Evolutionary conservation across 2,888 invertebrate genomes (phyloP), one percentile per base, ranked within the genome.

Genomic region (Drosophila parthenogenetica): DNA sequence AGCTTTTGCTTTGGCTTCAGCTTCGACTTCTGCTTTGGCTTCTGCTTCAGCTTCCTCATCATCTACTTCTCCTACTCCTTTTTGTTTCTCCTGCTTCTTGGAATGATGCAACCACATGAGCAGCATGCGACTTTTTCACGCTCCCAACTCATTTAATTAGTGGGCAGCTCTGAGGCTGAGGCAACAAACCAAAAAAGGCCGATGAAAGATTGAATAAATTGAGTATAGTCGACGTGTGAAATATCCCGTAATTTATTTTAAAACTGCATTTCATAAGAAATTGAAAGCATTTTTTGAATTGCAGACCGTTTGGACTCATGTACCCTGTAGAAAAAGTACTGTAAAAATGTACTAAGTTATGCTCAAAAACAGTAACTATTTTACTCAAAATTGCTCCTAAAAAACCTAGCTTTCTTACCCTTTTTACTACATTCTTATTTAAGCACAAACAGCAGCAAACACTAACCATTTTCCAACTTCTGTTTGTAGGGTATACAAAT

Each of bases 61-160:
- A 35, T 2, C 22, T 48, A 5, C 29, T 13, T 48, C 29, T 7
- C 7, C 16, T 46, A 10, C 45, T 11, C 17, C 42, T 42, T n/a
- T 10, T 37, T 37, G 3, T n/a, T 37, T 7, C 39, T 25, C 39
- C 39, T 48, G 5, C 22, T 57, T 65, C 60, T 37, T 10, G 25
- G 48, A 70, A 73, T 82, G 77, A 82, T 82, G 83, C 83, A 86
- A 84, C 83, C 81, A 81, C 79, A 61, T 59, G 62, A 29, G 54
- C 74, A 71, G 73, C 81, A 75, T 80, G 83, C 86, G 86, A 84
- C 81, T 84, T 77, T 81, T 84, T 86, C 77, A 83, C 83, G 83
- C 83, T 86, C 59, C 57, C 68, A 71, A 73, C 75, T 77, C 81
- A 65, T 57, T 81, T 85, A 85, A 85, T 85, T 86, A 81, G 77